These are phyloP conservation scores for Taeniopygia guttata DNA, from an alignment of 2,797 vertebrate species.

Conservation along the genomic window DNA sequence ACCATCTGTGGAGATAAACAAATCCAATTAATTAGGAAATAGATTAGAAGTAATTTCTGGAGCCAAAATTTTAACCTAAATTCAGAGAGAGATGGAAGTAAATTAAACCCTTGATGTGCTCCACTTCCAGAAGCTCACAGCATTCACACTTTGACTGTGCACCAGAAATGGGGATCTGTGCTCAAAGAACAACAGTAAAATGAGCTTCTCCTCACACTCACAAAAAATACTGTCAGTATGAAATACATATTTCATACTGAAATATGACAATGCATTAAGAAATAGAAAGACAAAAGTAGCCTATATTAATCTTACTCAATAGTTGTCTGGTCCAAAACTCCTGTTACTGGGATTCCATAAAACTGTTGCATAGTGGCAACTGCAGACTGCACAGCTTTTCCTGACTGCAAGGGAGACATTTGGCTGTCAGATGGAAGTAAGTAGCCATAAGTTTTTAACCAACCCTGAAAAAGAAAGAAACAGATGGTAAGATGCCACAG, in stretches of 20 bases:
- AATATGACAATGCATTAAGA: neutral
- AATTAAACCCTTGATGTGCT: neutral
- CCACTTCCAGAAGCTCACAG: neutral
- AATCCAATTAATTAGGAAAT: neutral
- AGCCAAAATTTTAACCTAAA: neutral
- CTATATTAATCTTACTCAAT: conserved; percentile 80
- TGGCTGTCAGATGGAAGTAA: conserved; percentile 85
- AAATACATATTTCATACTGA: neutral
- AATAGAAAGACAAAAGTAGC: neutral
- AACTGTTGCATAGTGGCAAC: conserved; percentile 90
- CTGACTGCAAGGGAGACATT: conserved; percentile 82
- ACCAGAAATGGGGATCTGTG: neutral
- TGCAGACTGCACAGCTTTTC: conserved; percentile 86
- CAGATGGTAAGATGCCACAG: neutral
- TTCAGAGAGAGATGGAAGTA: neutral
- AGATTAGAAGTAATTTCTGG: neutral
- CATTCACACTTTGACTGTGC: neutral
- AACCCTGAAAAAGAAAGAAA: conserved; percentile 77
- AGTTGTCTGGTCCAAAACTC: conserved; percentile 85
- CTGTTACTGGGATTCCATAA: conserved; percentile 89
- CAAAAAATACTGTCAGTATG: neutral
- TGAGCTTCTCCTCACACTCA: neutral
- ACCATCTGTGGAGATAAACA: neutral
- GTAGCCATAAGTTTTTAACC: conserved; percentile 90
- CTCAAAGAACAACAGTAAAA: neutral